Base-by-base conservation (phyloP, 1,140 invertebrate species). In the Philopotamus ludificatus region DNA sequence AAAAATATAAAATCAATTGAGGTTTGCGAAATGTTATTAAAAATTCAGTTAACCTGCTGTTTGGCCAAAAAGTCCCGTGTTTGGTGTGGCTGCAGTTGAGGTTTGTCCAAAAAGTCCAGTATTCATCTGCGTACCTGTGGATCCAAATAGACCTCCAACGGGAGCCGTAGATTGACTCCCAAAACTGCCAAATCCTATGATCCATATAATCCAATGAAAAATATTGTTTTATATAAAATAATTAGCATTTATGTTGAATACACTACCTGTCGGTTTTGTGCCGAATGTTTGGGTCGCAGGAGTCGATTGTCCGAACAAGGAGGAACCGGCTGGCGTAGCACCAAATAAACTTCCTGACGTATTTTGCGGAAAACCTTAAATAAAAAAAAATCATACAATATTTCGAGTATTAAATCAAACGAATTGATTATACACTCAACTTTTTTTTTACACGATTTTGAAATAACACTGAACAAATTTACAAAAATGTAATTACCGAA, bases 41-140 rank as follows among this genome's bases (percentile, higher is more conserved):
- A 63, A 39, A 42, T 41, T 71, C n/a, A 50, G 28, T 8, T 34
- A 1, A 81, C 81, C 79, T 15, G 78, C 71, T 4, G 77, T 80
- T 53, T 78, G 77, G 16, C 86, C 84, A 75, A 89, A 89, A 0
- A 89, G 78, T 68, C 82, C 83, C 1, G 84, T 81, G 1, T 76
- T 72, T 0, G 69, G 62, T 1, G 77, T 77, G 0, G 79, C 75
- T 42, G 82, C 74, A 16, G 81, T 79, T 23, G 76, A 77, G 8
- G 83, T 74, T 70, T 86, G 86, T 0, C 87, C 88, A 75, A 92
- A 91, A 7, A 84, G 69, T 0, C 75, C 73, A 10, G 83, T 76
- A 15, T 72, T 65, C 44, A 82, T 51, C 72, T 77, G 42, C 72
- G 71, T 70, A n/a, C n/a, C n/a, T 77, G 81, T 72, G 73, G 81